phyloP scores from a whole-genome alignment of 1,140 invertebrate genomes.

The Nasonia vitripennis region DNA sequence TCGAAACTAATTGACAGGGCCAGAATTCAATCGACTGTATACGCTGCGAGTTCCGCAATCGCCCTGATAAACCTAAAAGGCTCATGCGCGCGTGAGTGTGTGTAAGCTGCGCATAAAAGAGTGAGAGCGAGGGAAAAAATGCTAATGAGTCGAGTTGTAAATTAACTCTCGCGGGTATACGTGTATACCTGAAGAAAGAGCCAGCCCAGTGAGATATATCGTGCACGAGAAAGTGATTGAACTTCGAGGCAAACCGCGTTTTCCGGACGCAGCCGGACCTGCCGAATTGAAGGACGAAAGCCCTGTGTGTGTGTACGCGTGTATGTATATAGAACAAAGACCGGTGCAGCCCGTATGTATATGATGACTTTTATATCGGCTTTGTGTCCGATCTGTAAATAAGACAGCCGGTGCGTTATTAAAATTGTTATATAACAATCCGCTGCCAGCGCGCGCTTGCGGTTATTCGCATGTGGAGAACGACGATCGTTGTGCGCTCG shows the following conservation, averaged over 20 bases:
- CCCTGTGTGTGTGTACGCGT: too few relatives aligned
- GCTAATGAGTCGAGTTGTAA: slow-evolving; percentile 27
- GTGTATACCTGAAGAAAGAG: too few relatives aligned
- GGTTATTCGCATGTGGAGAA: background rate
- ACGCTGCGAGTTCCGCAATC: background rate
- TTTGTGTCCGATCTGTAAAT: too few relatives aligned
- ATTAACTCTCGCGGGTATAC: background rate
- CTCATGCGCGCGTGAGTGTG: too few relatives aligned
- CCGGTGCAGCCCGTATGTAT: too few relatives aligned
- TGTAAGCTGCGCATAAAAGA: background rate
- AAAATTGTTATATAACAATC: background rate
- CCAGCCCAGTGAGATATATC: background rate
- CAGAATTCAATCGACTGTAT: background rate
- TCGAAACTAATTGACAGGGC: background rate
- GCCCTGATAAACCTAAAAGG: background rate
- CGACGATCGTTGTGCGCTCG: too few relatives aligned
- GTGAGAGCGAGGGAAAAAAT: background rate
- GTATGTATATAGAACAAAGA: too few relatives aligned
- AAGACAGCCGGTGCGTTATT: too few relatives aligned
- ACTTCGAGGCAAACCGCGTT: slow-evolving; percentile 40
- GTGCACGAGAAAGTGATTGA: background rate
- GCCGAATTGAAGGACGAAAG: slow-evolving; percentile 36
- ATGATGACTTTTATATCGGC: too few relatives aligned
- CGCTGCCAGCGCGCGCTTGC: too few relatives aligned
- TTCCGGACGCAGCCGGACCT: slow-evolving; percentile 19